Base-by-base conservation (phyloP, 2,888 invertebrate species). In the Eupelmus urozonus region DNA sequence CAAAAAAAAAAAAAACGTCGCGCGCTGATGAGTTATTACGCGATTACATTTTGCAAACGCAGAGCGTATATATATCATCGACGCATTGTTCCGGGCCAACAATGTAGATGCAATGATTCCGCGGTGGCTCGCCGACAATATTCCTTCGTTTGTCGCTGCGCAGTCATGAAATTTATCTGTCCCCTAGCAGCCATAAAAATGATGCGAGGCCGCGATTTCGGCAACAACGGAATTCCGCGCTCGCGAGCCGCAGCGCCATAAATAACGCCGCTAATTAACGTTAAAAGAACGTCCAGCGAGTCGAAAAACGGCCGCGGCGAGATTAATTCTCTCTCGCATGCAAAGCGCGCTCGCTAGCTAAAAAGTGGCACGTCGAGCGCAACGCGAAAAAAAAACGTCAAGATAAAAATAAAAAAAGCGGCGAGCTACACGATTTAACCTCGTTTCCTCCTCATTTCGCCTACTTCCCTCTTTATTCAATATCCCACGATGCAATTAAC, bases 401-500 rank as follows among this genome's bases (percentile, higher is more conserved):
- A n/a, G n/a, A 40, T 23, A 5, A 23, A 25, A 60, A 11, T 18
- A 59, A 60, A 62, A 60, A 40, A 62, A 60, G 40, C 51, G 18
- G 49, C 23, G 18, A n/a, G 9, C 7, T 51, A 25, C 25, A n/a
- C 40, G 59, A 55, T 72, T 40, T 60, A 7, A n/a, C 49, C 20
- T n/a, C 40, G 13, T 4, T n/a, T 53, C 18, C 42, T n/a, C 49
- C 20, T 29, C 23, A 45, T 29, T 49, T 20, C 20, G 51, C 34
- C 57, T 16, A 60, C 49, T 60, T 60, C 2, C 57, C 29, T 40
- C 57, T 59, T 29, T 55, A 67, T 57, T 65, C 74, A 60, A 75
- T 66, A 60, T 86, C 82, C 84, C 84, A 83, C 85, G 85, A 87
- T 82, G 84, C 86, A 86, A 88, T 87, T 88, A 87, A 72, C 76